Base-by-base conservation (phyloP, 2,113 vertebrate genomes). In the Aramus guarauna region DNA sequence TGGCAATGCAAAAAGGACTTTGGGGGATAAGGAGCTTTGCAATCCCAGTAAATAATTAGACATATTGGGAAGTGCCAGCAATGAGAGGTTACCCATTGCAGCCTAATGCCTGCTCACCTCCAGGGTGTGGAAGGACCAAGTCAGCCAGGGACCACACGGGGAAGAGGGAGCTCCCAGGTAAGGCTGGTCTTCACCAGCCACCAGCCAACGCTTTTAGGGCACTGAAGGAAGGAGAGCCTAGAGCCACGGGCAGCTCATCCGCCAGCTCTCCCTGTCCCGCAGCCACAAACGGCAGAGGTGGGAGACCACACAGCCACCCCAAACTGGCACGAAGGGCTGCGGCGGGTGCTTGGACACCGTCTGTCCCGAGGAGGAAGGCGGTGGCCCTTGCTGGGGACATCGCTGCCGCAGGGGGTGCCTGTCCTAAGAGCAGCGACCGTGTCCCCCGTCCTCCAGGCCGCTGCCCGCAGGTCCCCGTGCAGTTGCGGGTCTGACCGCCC, bases 331-430 rank as follows among this genome's bases (percentile, higher is more conserved):
- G 3, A 2, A 27, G n/a, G 45, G 47, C 12, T 9, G 27, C 16
- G 3, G 36, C 32, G 3, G 15, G 15, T 9, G 63, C 48, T 8
- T 17, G 2, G 37, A 7, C 26, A 17, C n/a, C 15, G 24, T 9
- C 52, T 22, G 56, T 4, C 15, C 67, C 0, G 56, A 5, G 19
- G 9, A 24, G 36, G 5, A 17, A 41, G 16, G 20, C 3, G 30
- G 22, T 9, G 59, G 17, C 18, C 19, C 21, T 30, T 2, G 3
- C 76, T 15, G 81, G 13, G 68, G 34, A 18, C 66, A 58, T 8
- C 89, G 2, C 45, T 5, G 3, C 41, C 12, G 5, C 41, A 1
- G 8, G 47, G 15, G 29, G 7, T 0, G 6, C 2, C 3, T 9
- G 39, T 15, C 39, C 66, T 2, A 11, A 22, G 9, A 5, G 2